A percentile compares a stretch with the other conserved stretches of the same genome.
Conservation (phyloP, 2,888 invertebrate species). For the Lasioglossum malachurum region DNA sequence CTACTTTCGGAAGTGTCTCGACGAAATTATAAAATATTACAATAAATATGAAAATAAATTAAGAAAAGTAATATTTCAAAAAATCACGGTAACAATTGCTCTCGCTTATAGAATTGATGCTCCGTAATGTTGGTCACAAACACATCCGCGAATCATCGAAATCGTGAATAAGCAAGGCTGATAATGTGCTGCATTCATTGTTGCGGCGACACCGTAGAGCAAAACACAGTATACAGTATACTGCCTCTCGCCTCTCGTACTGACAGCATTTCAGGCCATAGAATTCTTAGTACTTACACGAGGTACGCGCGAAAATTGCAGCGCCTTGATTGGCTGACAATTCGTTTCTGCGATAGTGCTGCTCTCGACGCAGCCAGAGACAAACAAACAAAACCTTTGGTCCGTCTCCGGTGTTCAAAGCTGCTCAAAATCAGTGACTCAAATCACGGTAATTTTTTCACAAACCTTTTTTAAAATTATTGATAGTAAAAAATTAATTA, state of each 20-base stretch:
- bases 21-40: background rate
- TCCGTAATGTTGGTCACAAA: background rate
- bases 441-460: no score
- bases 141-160: background rate
- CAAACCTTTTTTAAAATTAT: no score
- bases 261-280: background rate
- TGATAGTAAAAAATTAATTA: no score
- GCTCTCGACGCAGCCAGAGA: background rate
- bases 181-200: slow-evolving; percentile 12
- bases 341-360: background rate
- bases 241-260: background rate
- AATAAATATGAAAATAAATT: slow-evolving; percentile 21
- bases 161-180: slow-evolving; percentile 11
- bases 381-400: background rate
- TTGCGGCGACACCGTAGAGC: background rate
- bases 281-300: background rate
- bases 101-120: slow-evolving; percentile 16
- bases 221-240: background rate
- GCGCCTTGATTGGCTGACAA: background rate
- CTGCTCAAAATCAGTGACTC: no score
- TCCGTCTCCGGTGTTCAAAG: background rate
- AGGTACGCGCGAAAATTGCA: background rate
- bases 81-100: slow-evolving; percentile 17
- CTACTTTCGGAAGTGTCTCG: background rate
- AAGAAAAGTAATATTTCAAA: slow-evolving; percentile 15